Percentiles rank a stretch among this genome's conserved stretches.
These are phyloP conservation scores for Parus major DNA, from an alignment of 2,113 vertebrate species.

Conservation along the genomic window DNA sequence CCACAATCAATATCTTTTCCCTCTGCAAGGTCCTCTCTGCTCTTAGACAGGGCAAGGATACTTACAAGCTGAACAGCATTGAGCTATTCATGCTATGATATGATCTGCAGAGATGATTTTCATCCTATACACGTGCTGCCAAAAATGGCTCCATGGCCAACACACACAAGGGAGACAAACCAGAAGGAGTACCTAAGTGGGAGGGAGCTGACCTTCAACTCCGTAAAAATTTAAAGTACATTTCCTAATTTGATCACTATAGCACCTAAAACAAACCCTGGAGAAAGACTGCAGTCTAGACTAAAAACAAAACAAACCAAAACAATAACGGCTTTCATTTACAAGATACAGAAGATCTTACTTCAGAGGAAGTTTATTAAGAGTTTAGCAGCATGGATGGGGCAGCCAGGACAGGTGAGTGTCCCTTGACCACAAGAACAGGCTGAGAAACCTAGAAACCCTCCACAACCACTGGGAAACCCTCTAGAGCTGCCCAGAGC, in stretches of 20 bases:
- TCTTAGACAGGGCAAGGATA: not conserved
- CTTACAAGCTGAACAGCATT: not conserved
- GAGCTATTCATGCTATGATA: not conserved
- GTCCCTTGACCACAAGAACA: not conserved
- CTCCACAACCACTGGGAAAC: not conserved
- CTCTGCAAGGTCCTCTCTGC: not conserved
- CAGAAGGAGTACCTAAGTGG: not conserved
- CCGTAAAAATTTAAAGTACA: not conserved
- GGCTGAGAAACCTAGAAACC: not conserved
- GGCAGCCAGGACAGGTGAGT: not conserved
- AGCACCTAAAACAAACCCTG: not conserved
- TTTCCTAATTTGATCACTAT: not conserved
- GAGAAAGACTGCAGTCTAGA: not conserved
- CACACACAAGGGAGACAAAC: accelerated
- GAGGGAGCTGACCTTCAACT: not conserved
- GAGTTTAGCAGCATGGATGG: not conserved
- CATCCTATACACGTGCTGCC: accelerated
- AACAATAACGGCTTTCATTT: not conserved
- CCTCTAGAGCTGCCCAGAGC: not conserved
- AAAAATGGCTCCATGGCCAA: not conserved
- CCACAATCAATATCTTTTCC: not conserved
- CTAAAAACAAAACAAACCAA: not conserved
- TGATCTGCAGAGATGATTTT: not conserved
- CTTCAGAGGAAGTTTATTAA: not conserved
- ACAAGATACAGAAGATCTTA: not conserved